Evolutionary conservation across 2,113 vertebrate genomes (phyloP).

Genomic region (Heterotilapia buettikoferi): DNA sequence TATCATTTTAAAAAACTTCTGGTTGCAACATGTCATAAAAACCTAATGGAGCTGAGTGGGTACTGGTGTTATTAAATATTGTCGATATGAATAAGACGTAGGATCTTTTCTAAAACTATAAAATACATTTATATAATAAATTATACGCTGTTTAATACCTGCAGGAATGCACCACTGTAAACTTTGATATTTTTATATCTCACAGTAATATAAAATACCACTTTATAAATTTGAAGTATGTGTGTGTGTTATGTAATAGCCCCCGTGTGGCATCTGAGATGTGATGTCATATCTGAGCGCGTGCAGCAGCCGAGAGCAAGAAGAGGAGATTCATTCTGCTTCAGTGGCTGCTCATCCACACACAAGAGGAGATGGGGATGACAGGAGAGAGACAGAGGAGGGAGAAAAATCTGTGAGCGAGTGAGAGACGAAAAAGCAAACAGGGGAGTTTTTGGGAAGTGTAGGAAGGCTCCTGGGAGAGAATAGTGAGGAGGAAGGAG

Average conservation of each 20-base stretch:
- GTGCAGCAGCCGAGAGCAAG: not conserved
- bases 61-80: not conserved
- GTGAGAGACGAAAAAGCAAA: not conserved
- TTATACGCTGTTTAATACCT: accelerated
- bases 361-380: not conserved
- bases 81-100: not conserved
- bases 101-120: not conserved
- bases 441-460: not conserved
- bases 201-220: accelerated
- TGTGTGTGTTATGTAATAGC: not conserved
- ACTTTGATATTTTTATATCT: not conserved
- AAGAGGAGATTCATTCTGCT: constrained; percentile 11
- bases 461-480: not conserved
- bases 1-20: not conserved
- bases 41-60: not conserved
- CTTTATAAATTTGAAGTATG: not conserved
- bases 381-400: not conserved
- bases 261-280: not conserved
- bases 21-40: not conserved
- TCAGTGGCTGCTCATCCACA: not conserved
- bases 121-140: not conserved
- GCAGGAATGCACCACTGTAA: accelerated
- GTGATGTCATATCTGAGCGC: not conserved
- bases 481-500: not conserved
- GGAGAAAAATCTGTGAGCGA: not conserved